Evolutionary conservation across 2,888 invertebrate genomes (phyloP).

Genomic region (Apotomis turbidana): DNA sequence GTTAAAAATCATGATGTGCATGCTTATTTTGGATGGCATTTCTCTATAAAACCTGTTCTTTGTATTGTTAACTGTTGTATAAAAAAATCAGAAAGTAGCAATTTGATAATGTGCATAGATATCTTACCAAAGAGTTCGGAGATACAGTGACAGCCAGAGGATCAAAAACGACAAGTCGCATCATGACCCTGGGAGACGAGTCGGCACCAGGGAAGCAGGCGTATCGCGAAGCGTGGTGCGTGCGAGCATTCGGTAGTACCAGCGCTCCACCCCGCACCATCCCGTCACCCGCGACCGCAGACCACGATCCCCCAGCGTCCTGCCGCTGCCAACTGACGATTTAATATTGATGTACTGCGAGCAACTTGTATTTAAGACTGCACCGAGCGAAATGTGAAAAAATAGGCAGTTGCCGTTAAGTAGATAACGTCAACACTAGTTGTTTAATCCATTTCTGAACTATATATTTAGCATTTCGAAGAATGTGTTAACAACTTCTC

Average conservation of each 20-base stretch:
- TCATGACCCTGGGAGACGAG: slow-evolving; percentile 85
- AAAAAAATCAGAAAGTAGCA: no score
- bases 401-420: no score
- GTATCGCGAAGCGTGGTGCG: slow-evolving; percentile 87
- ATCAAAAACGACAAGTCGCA: slow-evolving; percentile 86
- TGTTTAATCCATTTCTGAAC: no score
- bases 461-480: no score
- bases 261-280: slow-evolving; percentile 68
- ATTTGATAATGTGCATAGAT: not conserved
- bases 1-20: no score
- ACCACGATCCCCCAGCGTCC: slow-evolving; percentile 71
- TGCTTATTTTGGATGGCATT: no score
- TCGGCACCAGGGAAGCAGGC: slow-evolving; percentile 88
- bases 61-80: no score
- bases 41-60: no score
- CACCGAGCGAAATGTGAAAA: no score
- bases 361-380: not conserved
- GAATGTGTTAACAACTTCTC: no score
- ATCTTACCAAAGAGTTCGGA: slow-evolving; percentile 85
- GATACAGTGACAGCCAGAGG: slow-evolving; percentile 86
- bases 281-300: slow-evolving; percentile 64
- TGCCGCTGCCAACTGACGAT: slow-evolving; percentile 76
- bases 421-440: no score
- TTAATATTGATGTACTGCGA: slow-evolving; percentile 41
- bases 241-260: slow-evolving; percentile 83